Evolutionary conservation across 1,140 invertebrate genomes (phyloP).

Genomic region (Melipona quadrifasciata): DNA sequence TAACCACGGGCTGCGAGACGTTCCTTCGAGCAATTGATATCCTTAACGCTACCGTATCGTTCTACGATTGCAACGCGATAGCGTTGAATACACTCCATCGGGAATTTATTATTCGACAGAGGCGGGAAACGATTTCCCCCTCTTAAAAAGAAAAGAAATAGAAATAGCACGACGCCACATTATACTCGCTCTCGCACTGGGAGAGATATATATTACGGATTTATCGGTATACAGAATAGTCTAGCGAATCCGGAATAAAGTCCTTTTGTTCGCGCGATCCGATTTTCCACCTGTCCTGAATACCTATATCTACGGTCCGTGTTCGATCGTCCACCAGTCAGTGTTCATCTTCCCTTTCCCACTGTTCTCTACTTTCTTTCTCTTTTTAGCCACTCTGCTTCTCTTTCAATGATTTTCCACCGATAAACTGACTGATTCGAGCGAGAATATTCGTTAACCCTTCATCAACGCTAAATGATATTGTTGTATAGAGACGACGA

Average conservation of each 20-base stretch:
- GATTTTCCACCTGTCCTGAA: constrained; percentile 11
- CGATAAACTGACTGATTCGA: constrained; percentile 11
- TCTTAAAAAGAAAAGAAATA: too few relatives aligned
- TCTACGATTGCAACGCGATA: background rate
- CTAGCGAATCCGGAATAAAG: constrained; percentile 17
- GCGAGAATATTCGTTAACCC: background rate
- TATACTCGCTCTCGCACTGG: background rate
- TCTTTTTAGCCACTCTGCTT: too few relatives aligned
- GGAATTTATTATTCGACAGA: constrained; percentile 37
- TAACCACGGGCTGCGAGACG: background rate
- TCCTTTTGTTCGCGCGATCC: constrained; percentile 43
- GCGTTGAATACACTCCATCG: background rate
- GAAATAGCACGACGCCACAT: background rate
- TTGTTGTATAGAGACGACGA: background rate
- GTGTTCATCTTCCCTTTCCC: background rate
- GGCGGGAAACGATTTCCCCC: background rate
- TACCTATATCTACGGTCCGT: background rate
- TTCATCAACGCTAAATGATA: too few relatives aligned
- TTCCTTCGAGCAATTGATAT: background rate
- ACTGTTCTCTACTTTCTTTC: background rate
- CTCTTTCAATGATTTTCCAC: background rate
- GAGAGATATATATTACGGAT: constrained; percentile 37
- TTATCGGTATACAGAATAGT: constrained; percentile 33
- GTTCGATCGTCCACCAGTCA: background rate
- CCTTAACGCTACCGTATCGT: background rate